A percentile compares a stretch with the other conserved stretches of the same genome.
Evolutionary conservation across 2,113 vertebrate genomes (phyloP).

Genomic region (Sphyrna mokarran): DNA sequence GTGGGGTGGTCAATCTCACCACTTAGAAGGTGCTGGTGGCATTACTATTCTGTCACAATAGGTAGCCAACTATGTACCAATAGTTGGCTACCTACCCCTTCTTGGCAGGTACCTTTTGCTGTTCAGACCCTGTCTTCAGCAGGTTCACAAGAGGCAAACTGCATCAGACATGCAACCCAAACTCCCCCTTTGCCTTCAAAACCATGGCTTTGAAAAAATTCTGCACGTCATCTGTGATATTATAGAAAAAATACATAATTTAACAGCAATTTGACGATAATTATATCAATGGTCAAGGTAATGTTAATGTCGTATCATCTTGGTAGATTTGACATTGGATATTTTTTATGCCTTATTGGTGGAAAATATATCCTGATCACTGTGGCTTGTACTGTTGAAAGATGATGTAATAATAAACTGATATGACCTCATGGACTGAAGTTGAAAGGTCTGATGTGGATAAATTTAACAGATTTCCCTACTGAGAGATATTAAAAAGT

Average conservation of each 20-base stretch:
- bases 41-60: not conserved
- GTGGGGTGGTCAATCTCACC: too few species aligned
- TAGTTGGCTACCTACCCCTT: not conserved
- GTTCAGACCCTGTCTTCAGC: not conserved
- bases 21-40: not conserved
- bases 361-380: conserved; percentile 8
- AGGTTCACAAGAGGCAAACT: not conserved
- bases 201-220: not conserved
- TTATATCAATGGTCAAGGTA: not conserved
- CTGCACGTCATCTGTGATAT: not conserved
- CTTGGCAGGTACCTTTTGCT: not conserved
- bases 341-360: conserved; percentile 3
- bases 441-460: not conserved
- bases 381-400: conserved; percentile 26
- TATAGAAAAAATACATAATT: not conserved
- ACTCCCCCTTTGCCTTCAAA: not conserved
- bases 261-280: not conserved
- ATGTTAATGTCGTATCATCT: not conserved
- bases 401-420: conserved; percentile 36
- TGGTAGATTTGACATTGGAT: not conserved
- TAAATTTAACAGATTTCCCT: conserved; percentile 13
- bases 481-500: conserved; percentile 24
- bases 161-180: not conserved
- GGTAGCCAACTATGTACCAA: too few species aligned
- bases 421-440: conserved; percentile 32